Base-by-base conservation (phyloP, 2,113 vertebrate species). In the Patagioenas fasciata region DNA sequence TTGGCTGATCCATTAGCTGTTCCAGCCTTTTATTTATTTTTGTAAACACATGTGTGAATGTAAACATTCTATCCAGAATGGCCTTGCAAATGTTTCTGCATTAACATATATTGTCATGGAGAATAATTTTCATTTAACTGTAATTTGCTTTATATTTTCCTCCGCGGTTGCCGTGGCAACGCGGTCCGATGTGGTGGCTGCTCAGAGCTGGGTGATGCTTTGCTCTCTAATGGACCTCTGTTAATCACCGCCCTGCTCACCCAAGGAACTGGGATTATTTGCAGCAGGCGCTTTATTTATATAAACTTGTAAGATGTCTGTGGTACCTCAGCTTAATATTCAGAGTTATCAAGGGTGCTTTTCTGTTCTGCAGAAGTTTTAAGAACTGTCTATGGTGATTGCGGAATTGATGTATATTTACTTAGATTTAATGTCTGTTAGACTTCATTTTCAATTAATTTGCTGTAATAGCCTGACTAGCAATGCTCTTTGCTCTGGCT, bases 61-160 rank as follows among this genome's bases (percentile, higher is more conserved):
- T 72, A 94, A 97, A 92, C 67, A 81, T 69, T 93, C 86, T 95
- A n/a, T 89, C 56, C 69, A 72, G 40, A 94, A 92, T 82, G 80
- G 80, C 96, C 58, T 94, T 91, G 91, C 88, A 95, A 91, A 96
- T 17, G 91, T 85, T 95, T 61, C n/a, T 44, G 19, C 84, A 89
- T 97, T 97, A 95, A 95, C 94, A 96, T 95, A 91, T 79, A 97
- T 97, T 98, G 97, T 97, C 96, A 96, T 94, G 93, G 94, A 97
- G 97, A 97, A 96, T 96, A 97, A 96, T 98, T 98, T 97, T 97
- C 90, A 92, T 95, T 93, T 97, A 96, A 97, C 97, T 95, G 91
- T 97, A 95, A 96, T 96, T 97, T 97, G 97, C 96, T 97, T 96
- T 97, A 78, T 97, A 97, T 90, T 97, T 97, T 95, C 88, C 94